A percentile compares a stretch with the other conserved stretches of the same genome.
Conservation (phyloP, 1,140 invertebrate genomes). For the Drosophila tsacasi region DNA sequence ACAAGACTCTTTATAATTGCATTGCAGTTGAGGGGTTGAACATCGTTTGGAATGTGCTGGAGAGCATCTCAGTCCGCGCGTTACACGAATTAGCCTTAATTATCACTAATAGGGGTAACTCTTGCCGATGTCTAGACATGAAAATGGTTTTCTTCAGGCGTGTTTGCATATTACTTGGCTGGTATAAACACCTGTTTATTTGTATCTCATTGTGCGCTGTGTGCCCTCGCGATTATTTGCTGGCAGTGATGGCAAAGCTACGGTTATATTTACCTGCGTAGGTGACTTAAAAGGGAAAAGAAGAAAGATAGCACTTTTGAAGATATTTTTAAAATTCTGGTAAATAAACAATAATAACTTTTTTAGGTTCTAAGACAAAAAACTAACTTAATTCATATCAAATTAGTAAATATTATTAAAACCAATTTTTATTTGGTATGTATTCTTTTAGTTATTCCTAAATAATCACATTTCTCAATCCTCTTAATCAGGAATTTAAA, state of each 20-base stretch:
- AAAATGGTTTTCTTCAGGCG: slow-evolving; percentile 24
- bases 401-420: not conserved
- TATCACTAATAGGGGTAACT: slow-evolving; percentile 28
- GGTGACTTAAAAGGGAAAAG: not conserved
- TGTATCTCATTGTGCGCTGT: slow-evolving; percentile 25
- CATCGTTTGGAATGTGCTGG: not conserved
- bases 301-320: too few species aligned
- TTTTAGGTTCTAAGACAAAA: too few species aligned
- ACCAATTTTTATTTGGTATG: not conserved
- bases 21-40: slow-evolving; percentile 4
- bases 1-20: slow-evolving; percentile 18
- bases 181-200: slow-evolving; percentile 48
- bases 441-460: not conserved
- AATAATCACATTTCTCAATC: not conserved
- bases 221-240: slow-evolving; percentile 1
- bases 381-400: not conserved
- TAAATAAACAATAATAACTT: too few species aligned
- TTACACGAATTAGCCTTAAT: slow-evolving; percentile 33
- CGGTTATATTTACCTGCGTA: not conserved
- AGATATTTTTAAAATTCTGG: too few species aligned
- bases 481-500: not conserved
- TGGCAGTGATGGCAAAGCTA: slow-evolving; percentile 1
- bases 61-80: slow-evolving; percentile 6
- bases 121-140: slow-evolving; percentile 41
- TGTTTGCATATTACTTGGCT: slow-evolving; percentile 37